These are phyloP conservation scores for Chrysomallon squamiferum DNA, from an alignment of 1,140 invertebrate genomes.

Conservation along the genomic window DNA sequence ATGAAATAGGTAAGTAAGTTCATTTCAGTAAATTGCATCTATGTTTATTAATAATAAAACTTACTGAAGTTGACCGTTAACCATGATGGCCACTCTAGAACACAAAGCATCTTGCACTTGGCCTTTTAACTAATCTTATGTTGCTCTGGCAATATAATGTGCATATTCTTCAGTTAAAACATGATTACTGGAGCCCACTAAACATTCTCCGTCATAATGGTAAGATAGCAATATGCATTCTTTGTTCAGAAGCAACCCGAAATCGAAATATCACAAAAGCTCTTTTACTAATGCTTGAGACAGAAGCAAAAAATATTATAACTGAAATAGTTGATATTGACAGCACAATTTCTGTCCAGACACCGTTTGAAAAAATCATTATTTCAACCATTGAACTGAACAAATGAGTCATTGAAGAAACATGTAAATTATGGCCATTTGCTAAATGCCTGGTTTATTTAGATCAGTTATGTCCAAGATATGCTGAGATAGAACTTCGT, in stretches of 20 bases:
- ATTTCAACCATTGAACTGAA: neutral
- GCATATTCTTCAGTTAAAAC: neutral
- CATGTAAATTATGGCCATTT: neutral
- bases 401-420: neutral
- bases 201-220: no score
- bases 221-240: neutral
- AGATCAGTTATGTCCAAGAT: neutral
- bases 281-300: neutral
- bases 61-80: conserved; percentile 68
- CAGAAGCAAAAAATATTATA: neutral
- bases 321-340: neutral
- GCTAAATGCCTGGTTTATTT: neutral
- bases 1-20: no score
- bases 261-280: neutral
- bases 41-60: no score
- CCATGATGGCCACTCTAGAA: conserved; percentile 65
- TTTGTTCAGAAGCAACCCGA: neutral
- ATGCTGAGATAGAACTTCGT: no score
- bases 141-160: neutral
- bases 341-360: neutral
- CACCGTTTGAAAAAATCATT: neutral
- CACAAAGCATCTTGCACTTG: conserved; percentile 70
- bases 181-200: no score
- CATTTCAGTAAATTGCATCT: no score
- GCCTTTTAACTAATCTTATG: neutral